Conservation (phyloP, 1,140 invertebrate species). For the Harlomillsia oculata region DNA sequence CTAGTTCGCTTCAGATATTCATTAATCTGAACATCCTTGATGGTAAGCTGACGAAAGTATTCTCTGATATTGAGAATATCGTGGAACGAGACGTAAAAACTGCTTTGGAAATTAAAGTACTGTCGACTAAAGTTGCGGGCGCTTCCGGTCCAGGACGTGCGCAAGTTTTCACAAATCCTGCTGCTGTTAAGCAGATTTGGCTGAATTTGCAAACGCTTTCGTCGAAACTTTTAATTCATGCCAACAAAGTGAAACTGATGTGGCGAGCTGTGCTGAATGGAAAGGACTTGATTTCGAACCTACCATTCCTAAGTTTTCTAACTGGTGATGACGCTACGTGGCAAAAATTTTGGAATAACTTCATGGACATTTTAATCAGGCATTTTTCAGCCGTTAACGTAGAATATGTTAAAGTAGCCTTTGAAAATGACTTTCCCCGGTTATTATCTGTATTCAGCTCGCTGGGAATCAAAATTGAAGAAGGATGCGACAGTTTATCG, state of each 20-base stretch:
- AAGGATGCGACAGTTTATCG: constrained; percentile 19
- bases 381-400: constrained; percentile 37
- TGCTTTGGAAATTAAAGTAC: constrained; percentile 22
- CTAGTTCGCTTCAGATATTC: constrained; percentile 30
- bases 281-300: constrained; percentile 23
- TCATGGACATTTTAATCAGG: constrained; percentile 27
- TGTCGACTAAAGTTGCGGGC: neutral
- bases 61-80: constrained; percentile 20
- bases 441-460: constrained; percentile 52
- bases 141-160: constrained; percentile 17
- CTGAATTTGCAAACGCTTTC: constrained; percentile 18
- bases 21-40: constrained; percentile 30
- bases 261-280: constrained; percentile 14
- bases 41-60: constrained; percentile 23
- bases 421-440: constrained; percentile 82
- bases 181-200: constrained; percentile 21
- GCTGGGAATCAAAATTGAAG: constrained; percentile 25
- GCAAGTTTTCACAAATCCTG: neutral
- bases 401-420: constrained; percentile 66
- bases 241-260: constrained; percentile 26
- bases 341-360: constrained; percentile 35
- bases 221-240: constrained; percentile 18
- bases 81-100: constrained; percentile 23
- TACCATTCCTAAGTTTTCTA: constrained; percentile 13
- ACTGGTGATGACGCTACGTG: constrained; percentile 13